These are phyloP conservation scores for Ceratotherium simum DNA, from an alignment of 2,113 vertebrate species.

Conservation along the genomic window DNA sequence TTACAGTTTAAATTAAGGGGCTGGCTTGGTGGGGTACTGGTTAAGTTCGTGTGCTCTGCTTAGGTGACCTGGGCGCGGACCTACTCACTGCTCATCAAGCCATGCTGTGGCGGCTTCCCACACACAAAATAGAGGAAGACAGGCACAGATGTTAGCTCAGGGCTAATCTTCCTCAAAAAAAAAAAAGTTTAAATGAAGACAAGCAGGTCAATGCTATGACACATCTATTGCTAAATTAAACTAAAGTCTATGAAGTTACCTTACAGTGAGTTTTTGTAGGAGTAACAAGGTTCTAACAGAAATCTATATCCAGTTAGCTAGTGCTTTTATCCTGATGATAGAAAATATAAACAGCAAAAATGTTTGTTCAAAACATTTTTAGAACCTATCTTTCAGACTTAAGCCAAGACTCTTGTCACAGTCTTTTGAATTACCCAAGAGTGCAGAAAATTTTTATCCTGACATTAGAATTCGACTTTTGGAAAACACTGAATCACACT, in stretches of 20 bases:
- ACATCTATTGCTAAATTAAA: not conserved
- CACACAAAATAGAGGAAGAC: too few species aligned
- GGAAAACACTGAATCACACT: not conserved
- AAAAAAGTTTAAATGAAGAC: not conserved
- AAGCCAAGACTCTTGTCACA: conserved; percentile 16
- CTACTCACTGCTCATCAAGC: too few species aligned
- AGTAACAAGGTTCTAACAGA: conserved; percentile 38
- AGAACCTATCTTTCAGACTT: conserved; percentile 10
- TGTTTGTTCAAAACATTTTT: not conserved
- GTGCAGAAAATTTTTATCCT: not conserved
- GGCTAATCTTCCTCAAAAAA: too few species aligned
- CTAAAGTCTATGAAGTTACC: not conserved
- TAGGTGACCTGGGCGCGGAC: too few species aligned
- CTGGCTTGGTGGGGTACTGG: too few species aligned
- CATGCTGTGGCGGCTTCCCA: too few species aligned
- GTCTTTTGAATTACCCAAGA: conserved; percentile 27
- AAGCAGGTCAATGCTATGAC: not conserved
- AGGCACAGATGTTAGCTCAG: too few species aligned
- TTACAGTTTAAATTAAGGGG: not conserved
- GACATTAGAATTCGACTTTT: not conserved
- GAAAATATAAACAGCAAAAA: conserved; percentile 2
- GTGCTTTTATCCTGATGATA: not conserved
- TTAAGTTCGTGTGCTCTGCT: too few species aligned
- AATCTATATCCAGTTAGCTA: not conserved
- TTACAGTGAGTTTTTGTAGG: not conserved